phyloP scores from a whole-genome alignment of 2,888 invertebrate species.

The Bellardia bayeri region DNA sequence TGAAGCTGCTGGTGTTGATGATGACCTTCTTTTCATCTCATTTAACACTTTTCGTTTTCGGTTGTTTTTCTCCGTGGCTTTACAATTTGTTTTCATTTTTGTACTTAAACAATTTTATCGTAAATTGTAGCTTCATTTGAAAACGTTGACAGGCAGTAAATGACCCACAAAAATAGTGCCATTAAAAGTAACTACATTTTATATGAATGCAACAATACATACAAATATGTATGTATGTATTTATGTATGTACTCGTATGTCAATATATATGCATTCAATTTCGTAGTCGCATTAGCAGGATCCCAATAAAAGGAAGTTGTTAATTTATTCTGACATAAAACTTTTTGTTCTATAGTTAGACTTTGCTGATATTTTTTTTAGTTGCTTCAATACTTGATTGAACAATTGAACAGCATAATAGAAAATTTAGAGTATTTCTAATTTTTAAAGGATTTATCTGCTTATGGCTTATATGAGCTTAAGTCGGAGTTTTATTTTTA shows the following conservation, averaged over 20 bases:
- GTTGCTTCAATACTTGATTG: too few species aligned
- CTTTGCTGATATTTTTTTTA: too few species aligned
- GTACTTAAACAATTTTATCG: slow-evolving; percentile 58
- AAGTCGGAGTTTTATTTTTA: too few species aligned
- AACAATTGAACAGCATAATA: too few species aligned
- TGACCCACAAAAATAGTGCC: slow-evolving; percentile 69
- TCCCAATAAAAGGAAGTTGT: not conserved
- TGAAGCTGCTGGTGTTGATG: slow-evolving; percentile 33
- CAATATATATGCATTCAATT: too few species aligned
- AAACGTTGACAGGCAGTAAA: slow-evolving; percentile 67
- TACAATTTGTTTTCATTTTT: slow-evolving; percentile 41
- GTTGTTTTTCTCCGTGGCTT: not conserved
- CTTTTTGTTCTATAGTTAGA: too few species aligned
- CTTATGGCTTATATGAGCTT: too few species aligned
- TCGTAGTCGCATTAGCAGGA: not conserved
- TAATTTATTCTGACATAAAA: too few species aligned
- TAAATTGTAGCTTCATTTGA: slow-evolving; percentile 66
- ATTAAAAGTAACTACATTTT: slow-evolving; percentile 38
- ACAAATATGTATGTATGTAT: too few species aligned
- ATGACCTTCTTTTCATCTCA: slow-evolving; percentile 66
- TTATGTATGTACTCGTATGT: not conserved
- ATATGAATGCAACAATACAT: not conserved
- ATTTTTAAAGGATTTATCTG: too few species aligned
- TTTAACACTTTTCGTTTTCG: slow-evolving; percentile 52
- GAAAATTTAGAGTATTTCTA: too few species aligned